Evolutionary conservation across 2,113 vertebrate genomes (phyloP), one percentile per base, ranked within the genome.

Genomic region (Notarius lentiginosus): DNA sequence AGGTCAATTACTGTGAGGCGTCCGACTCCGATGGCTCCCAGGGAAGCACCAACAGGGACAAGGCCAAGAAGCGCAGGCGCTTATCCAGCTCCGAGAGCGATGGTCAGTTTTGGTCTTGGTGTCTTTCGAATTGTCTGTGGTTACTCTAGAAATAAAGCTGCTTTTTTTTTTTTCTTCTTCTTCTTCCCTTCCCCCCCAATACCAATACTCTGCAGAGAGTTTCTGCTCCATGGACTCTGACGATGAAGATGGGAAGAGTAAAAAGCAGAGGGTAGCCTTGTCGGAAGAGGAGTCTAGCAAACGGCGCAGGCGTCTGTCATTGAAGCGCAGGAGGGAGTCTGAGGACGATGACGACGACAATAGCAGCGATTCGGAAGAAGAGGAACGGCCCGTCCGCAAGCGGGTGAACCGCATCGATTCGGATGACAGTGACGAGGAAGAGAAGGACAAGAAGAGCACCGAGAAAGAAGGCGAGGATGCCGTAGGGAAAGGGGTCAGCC

Each of bases 1-100:
- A 96, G 92, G 98, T 99, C 70, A 99, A 99, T 92, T 99, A 99
- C 87, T 95, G 96, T 41, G 98, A 99, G 93, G 97, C 97, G 34
- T 98, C 98, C 0, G 98, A 99, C 91, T 98, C 97, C 0, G 98
- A 98, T 0, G 97, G 95, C 82, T 99, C 98, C 27, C 96, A 96
- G 93, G 96, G 95, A 0, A 95, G 93, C 75, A 94, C 94, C 9
- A 96, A 97, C 80, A 89, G 84, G 49, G 88, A 93, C 84, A 97
- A 96, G 89, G 92, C 93, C 51, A 95, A 96, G 89, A 90, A 95
- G 72, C 93, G 95, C 65, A 96, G 94, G 6, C 94, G 89, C 30
- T 94, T 95, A 60, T 96, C 97, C 90, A 99, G 96, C 92, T 99
- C 98, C 0, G 97, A 98, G 0, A 99, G 97, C 1, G 96, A 98